These are phyloP conservation scores for Nomada flava DNA, from an alignment of 2,888 invertebrate species.

Conservation along the genomic window DNA sequence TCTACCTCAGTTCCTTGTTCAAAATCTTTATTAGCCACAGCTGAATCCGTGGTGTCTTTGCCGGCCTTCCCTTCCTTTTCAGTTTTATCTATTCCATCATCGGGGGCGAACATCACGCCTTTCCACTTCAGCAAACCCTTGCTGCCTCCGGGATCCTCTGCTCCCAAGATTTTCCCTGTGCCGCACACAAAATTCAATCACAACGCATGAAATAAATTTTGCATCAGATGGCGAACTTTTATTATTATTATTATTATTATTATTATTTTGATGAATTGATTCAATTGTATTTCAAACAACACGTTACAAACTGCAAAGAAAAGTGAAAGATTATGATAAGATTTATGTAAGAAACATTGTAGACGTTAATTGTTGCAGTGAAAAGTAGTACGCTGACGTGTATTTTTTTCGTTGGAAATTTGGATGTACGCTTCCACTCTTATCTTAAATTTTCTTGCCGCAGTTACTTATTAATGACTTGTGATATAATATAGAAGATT, in stretches of 20 bases:
- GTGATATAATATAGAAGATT: neutral
- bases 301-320: neutral
- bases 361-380: no score
- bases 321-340: no score
- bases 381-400: neutral
- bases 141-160: slow-evolving; percentile 84
- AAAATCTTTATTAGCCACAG: slow-evolving; percentile 44
- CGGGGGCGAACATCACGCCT: slow-evolving; percentile 89
- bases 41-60: slow-evolving; percentile 74
- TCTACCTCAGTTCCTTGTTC: slow-evolving; percentile 79
- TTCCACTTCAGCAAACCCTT: slow-evolving; percentile 91
- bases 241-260: neutral
- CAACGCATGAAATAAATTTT: neutral
- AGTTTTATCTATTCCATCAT: slow-evolving; percentile 84
- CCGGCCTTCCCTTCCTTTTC: slow-evolving; percentile 78
- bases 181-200: slow-evolving; percentile 21
- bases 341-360: no score
- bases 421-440: neutral
- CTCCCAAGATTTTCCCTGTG: slow-evolving; percentile 78
- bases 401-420: neutral
- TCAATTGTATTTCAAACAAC: neutral
- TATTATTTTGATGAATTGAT: neutral
- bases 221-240: neutral
- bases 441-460: no score
- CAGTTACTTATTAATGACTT: neutral